Percentiles rank a stretch among this genome's conserved stretches.
These are phyloP conservation scores for Melanargia galathea DNA, from an alignment of 2,888 invertebrate genomes.

Conservation along the genomic window DNA sequence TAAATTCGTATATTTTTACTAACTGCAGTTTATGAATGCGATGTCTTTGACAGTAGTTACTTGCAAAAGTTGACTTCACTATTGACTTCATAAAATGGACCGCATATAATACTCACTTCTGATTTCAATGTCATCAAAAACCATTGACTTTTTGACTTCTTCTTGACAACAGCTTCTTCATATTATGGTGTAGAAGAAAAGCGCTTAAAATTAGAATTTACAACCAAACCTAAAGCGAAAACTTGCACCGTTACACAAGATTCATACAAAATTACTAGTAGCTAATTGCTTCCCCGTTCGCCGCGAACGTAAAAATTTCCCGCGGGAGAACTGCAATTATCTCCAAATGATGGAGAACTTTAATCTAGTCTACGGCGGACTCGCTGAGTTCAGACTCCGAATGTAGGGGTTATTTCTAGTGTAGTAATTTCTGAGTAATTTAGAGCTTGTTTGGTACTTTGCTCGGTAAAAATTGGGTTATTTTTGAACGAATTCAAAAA, in stretches of 20 bases:
- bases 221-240: not conserved
- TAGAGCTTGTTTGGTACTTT: not conserved
- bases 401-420: not conserved
- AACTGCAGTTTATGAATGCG: too few relatives aligned
- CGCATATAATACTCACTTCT: too few relatives aligned
- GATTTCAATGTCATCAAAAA: too few relatives aligned
- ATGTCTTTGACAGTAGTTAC: too few relatives aligned
- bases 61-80: too few relatives aligned
- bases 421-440: not conserved
- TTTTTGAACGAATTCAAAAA: not conserved
- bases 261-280: slow-evolving; percentile 26
- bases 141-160: too few relatives aligned
- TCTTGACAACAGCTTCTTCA: too few relatives aligned
- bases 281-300: slow-evolving; percentile 33
- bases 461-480: not conserved
- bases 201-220: too few relatives aligned
- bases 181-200: too few relatives aligned
- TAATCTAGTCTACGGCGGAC: slow-evolving; percentile 21
- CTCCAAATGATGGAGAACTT: slow-evolving; percentile 35
- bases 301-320: slow-evolving; percentile 36
- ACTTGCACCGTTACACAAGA: slow-evolving; percentile 11
- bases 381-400: not conserved
- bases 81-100: too few relatives aligned
- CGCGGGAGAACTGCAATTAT: slow-evolving; percentile 37
- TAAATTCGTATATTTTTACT: too few relatives aligned